Evolutionary conservation across 2,888 invertebrate species (phyloP).

Genomic region (Synergus umbraculus): DNA sequence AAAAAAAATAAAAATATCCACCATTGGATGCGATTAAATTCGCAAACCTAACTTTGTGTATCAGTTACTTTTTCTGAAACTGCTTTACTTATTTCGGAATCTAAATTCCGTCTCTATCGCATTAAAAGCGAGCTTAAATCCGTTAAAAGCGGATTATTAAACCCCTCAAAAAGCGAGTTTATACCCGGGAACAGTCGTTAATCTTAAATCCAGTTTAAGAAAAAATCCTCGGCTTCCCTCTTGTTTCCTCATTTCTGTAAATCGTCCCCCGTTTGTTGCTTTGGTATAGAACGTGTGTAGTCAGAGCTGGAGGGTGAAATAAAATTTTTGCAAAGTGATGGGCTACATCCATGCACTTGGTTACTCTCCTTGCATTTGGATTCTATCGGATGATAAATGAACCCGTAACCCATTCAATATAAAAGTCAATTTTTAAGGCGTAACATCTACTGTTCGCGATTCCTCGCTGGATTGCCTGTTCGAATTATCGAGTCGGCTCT

Average conservation of each 20-base stretch:
- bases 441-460: background rate
- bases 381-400: slow-evolving; percentile 32
- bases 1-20: background rate
- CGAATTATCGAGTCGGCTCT: background rate
- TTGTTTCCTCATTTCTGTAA: slow-evolving; percentile 21
- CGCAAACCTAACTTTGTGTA: background rate
- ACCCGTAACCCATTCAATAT: slow-evolving; percentile 34
- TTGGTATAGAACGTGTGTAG: slow-evolving; percentile 36
- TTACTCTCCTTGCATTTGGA: background rate
- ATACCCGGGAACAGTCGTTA: background rate
- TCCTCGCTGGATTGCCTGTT: background rate
- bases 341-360: slow-evolving; percentile 21
- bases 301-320: slow-evolving; percentile 38
- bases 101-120: background rate
- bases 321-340: slow-evolving; percentile 30
- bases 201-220: slow-evolving; percentile 35
- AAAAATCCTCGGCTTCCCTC: background rate
- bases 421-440: slow-evolving; percentile 6
- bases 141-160: background rate
- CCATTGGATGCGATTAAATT: background rate
- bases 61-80: slow-evolving; percentile 28
- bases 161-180: background rate
- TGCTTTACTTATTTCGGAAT: background rate
- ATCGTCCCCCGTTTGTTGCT: slow-evolving; percentile 42
- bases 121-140: slow-evolving; percentile 3